Base-by-base conservation (phyloP, 2,113 vertebrate genomes). In the Megaceryle maxima region DNA sequence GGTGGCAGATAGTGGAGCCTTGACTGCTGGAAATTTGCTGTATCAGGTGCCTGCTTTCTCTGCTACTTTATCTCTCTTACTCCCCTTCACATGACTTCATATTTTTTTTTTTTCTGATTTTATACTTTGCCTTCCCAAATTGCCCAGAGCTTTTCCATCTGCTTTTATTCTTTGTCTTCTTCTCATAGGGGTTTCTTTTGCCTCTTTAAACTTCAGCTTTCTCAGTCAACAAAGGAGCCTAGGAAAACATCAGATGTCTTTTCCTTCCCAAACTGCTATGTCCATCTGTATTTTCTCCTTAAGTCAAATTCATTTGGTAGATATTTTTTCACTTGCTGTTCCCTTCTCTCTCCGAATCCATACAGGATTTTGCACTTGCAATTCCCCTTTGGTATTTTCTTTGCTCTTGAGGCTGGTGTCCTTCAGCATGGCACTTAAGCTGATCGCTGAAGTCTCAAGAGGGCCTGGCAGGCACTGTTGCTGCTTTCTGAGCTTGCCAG, bases 311-410 rank as follows among this genome's bases (percentile, higher is more conserved):
- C 68, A 59, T 83, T 70, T 88, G 16, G 25, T 8, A 19, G 13
- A n/a, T 41, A 56, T 62, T 77, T 88, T 86, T 67, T 85, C 22
- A 1, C 39, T 35, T 55, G 28, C 74, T 82, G 29, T 67, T 93
- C 22, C 67, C 13, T 69, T 83, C 50, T 92, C 26, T 72, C n/a
- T 39, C 68, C 46, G 48, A 46, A 59, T 78, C 41, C 29, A 8
- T 29, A 16, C 17, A 16, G 67, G 51, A 28, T 88, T 72, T 90
- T 86, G 94, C 91, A 92, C 92, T 96, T 96, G 83, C 60, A 83
- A 95, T 95, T 96, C 92, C 39, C 88, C 92, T 94, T 92, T 60
- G 70, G 83, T 96, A 78, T 87, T 96, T 94, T 28, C 76, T 70
- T 91, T 91, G 94, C 88, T 92, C 91, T 96, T 94, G 95, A 90